Conservation (phyloP, 1,140 invertebrate genomes). For the Venustaconcha ellipsiformis region DNA sequence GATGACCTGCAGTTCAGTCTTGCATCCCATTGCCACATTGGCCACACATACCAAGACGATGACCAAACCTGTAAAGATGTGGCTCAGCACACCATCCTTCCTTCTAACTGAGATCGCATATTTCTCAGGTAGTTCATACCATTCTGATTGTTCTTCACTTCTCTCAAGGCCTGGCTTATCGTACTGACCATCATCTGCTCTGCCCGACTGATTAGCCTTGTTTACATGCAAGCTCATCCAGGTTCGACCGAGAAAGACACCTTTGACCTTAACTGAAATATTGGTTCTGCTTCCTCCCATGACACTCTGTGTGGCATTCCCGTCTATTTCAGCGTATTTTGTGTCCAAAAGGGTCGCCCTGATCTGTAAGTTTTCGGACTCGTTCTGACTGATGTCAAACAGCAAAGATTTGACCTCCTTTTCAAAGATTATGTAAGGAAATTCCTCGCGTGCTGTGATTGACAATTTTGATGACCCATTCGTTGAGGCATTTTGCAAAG, state of each 20-base stretch:
- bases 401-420: constrained; percentile 12
- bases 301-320: constrained; percentile 1
- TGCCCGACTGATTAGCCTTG: neutral
- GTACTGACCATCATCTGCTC: constrained; percentile 8
- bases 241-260: constrained; percentile 33
- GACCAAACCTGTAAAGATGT: constrained; percentile 58
- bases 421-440: constrained; percentile 19
- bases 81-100: constrained; percentile 49
- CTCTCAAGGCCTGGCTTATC: constrained; percentile 2
- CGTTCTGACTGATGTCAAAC: constrained; percentile 14
- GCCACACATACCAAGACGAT: constrained; percentile 61
- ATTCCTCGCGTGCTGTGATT: constrained; percentile 2
- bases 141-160: constrained; percentile 10
- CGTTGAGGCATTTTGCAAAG: constrained; percentile 18
- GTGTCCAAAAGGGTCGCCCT: constrained; percentile 5
- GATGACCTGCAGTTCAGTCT: constrained; percentile 66
- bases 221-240: constrained; percentile 30
- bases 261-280: constrained; percentile 24
- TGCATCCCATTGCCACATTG: constrained; percentile 69
- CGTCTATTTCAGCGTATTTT: constrained; percentile 5
- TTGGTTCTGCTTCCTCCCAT: constrained; percentile 3
- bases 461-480: neutral
- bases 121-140: constrained; percentile 34
- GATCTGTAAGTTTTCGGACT: constrained; percentile 10
- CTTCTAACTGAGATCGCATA: constrained; percentile 52